Conservation (phyloP, 1,140 invertebrate genomes). For the Lerema accius region DNA sequence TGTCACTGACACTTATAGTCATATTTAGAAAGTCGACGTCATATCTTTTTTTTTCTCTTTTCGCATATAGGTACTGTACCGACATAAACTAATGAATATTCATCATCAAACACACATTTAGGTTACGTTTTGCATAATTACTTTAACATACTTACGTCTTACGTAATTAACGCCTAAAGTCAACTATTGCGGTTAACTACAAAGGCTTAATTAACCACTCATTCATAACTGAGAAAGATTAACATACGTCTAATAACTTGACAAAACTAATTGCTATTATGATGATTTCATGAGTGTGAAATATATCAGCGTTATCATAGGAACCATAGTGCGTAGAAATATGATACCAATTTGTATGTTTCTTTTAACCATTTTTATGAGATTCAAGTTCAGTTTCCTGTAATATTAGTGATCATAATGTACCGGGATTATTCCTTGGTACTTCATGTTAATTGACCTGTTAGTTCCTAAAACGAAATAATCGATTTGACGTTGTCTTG, state of each 20-base stretch:
- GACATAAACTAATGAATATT: not conserved
- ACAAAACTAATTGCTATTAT: not conserved
- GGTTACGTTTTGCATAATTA: not conserved
- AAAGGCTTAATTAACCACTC: not conserved
- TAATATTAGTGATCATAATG: too few species aligned
- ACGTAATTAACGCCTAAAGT: not conserved
- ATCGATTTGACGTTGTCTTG: too few species aligned
- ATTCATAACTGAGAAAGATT: not conserved
- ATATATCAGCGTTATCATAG: too few species aligned
- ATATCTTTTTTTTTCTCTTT: not conserved
- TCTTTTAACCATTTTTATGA: too few species aligned
- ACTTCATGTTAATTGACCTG: too few species aligned
- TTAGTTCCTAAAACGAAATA: too few species aligned
- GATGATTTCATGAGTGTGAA: not conserved
- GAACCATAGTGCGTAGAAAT: too few species aligned
- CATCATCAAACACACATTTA: not conserved
- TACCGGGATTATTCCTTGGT: too few species aligned
- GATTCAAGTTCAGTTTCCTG: too few species aligned
- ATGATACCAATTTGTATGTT: too few species aligned
- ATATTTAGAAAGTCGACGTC: not conserved
- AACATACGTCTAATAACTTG: not conserved
- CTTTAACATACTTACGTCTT: not conserved
- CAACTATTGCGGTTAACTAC: not conserved
- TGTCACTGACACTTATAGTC: slow-evolving; percentile 1
- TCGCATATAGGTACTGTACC: not conserved